Evolutionary conservation across 1,140 invertebrate genomes (phyloP), one percentile per base, ranked within the genome.

Genomic region (Diachasmimorpha longicaudata): DNA sequence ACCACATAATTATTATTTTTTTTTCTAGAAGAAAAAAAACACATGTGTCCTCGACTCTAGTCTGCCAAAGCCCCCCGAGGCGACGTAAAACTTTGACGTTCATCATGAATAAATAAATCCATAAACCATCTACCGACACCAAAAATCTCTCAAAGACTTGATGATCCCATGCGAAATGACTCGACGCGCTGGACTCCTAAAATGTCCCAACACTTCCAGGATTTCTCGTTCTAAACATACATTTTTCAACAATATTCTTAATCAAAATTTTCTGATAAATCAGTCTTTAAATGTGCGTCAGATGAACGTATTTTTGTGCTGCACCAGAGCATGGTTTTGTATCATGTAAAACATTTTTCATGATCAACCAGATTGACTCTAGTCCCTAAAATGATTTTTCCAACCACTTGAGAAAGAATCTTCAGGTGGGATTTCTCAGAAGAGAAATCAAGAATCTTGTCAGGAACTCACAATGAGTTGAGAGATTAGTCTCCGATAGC

Each of bases 401-500:
- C 25, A 3, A 14, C 25, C 70, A 36, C 19, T 37, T 10, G 13
- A 16, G 21, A 25, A 31, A 58, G 52, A 42, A 72, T 63, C 36
- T 52, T 37, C 21, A 8, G 25, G 10, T 72, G 16, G 19, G 25
- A 21, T 23, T 48, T 46, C 25, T 58, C 69, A 46, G 55, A 46
- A 39, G 63, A 21, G 46, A 71, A 52, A 46, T 44, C 25, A 4
- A 74, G 69, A 76, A 63, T 75, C 74, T 68, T 76, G 73, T 77
- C 52, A 46, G 48, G 44, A 72, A 76, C 19, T 72, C 19, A 21
- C 39, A 10, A 42, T 13, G 39, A 42, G 68, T 44, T 52, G 76
- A 79, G 74, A 21, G 11, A 46, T 78, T 71, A 79, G 63, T 75
- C 77, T 44, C 21, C 76, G 16, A 81, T 72, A n/a, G 42, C 69